Conservation (phyloP, 2,113 vertebrate genomes). For the Narcine bancroftii region DNA sequence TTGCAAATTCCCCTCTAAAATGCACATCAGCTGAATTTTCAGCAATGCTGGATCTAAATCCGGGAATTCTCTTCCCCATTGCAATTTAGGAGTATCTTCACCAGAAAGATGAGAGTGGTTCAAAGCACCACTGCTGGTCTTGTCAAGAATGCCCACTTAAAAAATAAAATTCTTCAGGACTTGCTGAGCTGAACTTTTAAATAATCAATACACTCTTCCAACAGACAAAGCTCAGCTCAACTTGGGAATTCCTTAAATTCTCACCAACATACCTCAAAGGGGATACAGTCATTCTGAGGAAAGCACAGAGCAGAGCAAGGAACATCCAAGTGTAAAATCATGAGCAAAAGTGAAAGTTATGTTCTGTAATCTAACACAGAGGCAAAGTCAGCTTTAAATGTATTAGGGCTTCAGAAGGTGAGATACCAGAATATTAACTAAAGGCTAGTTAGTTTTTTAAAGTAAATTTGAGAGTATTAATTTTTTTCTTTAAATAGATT, state of each 20-base stretch:
- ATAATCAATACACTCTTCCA: not conserved
- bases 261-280: not conserved
- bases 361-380: not conserved
- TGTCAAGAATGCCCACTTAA: no score
- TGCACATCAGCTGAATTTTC: no score
- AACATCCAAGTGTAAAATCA: not conserved
- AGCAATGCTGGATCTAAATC: no score
- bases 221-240: not conserved
- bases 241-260: not conserved
- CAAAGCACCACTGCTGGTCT: no score
- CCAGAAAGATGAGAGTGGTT: no score
- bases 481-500: not conserved
- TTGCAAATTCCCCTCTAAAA: no score
- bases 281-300: not conserved
- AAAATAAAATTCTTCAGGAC: not conserved
- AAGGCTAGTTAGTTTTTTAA: not conserved
- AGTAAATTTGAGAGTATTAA: not conserved
- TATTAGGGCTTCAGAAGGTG: not conserved
- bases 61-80: no score
- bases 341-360: not conserved
- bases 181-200: not conserved
- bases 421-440: not conserved
- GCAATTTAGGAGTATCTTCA: no score
- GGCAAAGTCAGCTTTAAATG: not conserved
- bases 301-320: not conserved